phyloP scores from a whole-genome alignment of 92 coral and sea anemone species.

The Zoanthus gigantus region DNA sequence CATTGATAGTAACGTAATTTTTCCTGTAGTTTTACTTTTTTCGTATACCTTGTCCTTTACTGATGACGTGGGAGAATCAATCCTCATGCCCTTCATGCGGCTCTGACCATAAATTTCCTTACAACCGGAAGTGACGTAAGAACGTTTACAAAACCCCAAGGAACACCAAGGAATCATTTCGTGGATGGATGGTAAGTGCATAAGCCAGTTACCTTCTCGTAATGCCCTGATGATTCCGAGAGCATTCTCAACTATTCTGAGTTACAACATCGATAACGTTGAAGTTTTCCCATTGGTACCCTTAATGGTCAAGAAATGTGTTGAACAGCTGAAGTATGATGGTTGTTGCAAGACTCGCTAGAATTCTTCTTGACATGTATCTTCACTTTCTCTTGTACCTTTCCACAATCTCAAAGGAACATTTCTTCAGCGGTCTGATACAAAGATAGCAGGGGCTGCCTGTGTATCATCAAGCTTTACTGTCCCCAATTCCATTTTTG shows the following conservation, averaged over 20 bases:
- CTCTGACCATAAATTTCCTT: neutral
- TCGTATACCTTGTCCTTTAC: neutral
- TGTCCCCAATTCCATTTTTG: no score
- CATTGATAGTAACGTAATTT: neutral
- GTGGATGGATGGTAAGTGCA: slow-evolving; percentile 38
- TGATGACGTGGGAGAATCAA: neutral
- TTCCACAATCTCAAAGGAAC: no score
- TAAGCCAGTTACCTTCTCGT: slow-evolving; percentile 59
- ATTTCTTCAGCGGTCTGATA: no score
- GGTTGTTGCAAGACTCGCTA: neutral
- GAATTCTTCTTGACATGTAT: slow-evolving; percentile 26
- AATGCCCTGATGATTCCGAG: slow-evolving; percentile 56
- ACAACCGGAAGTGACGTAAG: slow-evolving; percentile 15
- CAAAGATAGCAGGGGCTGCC: no score
- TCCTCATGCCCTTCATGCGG: slow-evolving; percentile 14
- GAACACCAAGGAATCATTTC: neutral
- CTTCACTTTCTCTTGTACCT: neutral
- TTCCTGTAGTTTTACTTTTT: neutral
- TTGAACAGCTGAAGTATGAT: slow-evolving; percentile 31
- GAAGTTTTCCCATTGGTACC: slow-evolving; percentile 41
- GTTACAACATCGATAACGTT: slow-evolving; percentile 38
- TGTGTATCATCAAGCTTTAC: no score
- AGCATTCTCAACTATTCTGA: slow-evolving; percentile 46
- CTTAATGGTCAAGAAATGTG: slow-evolving; percentile 29
- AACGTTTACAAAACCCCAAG: neutral